These are phyloP conservation scores for Lophochroa leadbeateri DNA, from an alignment of 2,113 vertebrate genomes.

Conservation along the genomic window DNA sequence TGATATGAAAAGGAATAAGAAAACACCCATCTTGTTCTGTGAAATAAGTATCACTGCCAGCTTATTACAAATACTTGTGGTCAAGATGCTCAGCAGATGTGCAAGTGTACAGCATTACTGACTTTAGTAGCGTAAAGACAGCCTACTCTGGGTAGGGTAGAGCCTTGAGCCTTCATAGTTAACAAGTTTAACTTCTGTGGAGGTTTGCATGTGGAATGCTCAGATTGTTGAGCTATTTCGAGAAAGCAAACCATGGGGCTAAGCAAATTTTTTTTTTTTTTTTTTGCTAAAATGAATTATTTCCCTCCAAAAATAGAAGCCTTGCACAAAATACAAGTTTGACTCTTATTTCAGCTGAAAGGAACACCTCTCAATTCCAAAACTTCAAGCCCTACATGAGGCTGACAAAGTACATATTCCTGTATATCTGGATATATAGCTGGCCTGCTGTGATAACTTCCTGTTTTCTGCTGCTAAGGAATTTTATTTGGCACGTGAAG, in stretches of 20 bases:
- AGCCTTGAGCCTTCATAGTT: neutral
- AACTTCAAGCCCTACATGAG: neutral
- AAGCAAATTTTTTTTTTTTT: neutral
- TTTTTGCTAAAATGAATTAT: neutral
- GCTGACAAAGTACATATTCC: neutral
- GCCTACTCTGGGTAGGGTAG: neutral
- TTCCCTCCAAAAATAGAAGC: neutral
- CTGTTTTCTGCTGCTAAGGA: neutral
- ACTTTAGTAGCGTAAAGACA: neutral
- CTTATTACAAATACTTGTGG: neutral
- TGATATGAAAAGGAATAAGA: neutral
- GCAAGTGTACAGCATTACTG: neutral
- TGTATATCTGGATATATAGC: neutral
- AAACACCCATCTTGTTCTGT: neutral
- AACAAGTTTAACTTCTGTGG: neutral
- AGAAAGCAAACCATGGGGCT: neutral
- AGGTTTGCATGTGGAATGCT: neutral
- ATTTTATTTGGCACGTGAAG: neutral
- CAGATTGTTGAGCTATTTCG: neutral
- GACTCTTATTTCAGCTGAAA: neutral
- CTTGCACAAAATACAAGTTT: neutral
- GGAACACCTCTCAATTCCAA: neutral
- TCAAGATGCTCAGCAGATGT: conserved; percentile 6
- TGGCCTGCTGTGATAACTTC: neutral
- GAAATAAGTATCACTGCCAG: neutral